A percentile compares a stretch with the other conserved stretches of the same genome.
These are phyloP conservation scores for Eulemur mongoz DNA, from an alignment of 2,797 vertebrate genomes.

Conservation along the genomic window DNA sequence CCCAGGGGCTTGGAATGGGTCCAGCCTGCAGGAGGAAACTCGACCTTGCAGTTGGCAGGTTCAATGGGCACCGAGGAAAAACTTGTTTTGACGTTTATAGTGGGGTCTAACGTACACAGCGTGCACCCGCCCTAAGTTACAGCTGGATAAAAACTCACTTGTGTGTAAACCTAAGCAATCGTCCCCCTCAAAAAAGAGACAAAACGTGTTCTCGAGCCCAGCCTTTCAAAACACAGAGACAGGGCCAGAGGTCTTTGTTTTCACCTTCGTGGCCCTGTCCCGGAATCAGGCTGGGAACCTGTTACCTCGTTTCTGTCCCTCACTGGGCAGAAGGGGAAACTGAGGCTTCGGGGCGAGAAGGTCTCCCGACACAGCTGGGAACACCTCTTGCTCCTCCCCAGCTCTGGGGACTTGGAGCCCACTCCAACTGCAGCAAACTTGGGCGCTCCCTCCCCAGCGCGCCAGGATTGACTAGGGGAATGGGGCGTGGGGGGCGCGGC, in stretches of 20 bases:
- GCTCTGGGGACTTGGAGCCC: not conserved
- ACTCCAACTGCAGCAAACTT: fast-evolving
- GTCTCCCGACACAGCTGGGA: not conserved
- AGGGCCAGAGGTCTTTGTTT: not conserved
- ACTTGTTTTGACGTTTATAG: not conserved
- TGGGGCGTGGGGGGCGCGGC: constrained; percentile 62
- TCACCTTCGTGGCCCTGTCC: too few relatives aligned
- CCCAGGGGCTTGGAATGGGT: not conserved
- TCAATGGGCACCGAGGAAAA: not conserved
- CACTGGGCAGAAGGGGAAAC: not conserved
- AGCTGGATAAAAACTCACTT: not conserved
- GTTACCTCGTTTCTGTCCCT: not conserved
- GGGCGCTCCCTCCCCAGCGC: not conserved
- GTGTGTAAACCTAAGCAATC: fast-evolving
- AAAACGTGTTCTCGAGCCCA: not conserved
- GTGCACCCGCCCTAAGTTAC: too few relatives aligned
- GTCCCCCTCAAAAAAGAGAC: not conserved
- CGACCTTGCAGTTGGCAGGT: not conserved
- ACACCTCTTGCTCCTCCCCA: not conserved
- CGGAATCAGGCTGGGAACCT: not conserved
- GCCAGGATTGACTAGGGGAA: not conserved
- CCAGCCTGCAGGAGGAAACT: not conserved
- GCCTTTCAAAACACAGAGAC: not conserved
- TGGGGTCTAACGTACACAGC: not conserved
- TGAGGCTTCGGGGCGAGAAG: not conserved